phyloP scores from a whole-genome alignment of 2,113 vertebrate genomes.

The Laticauda laticaudata region DNA sequence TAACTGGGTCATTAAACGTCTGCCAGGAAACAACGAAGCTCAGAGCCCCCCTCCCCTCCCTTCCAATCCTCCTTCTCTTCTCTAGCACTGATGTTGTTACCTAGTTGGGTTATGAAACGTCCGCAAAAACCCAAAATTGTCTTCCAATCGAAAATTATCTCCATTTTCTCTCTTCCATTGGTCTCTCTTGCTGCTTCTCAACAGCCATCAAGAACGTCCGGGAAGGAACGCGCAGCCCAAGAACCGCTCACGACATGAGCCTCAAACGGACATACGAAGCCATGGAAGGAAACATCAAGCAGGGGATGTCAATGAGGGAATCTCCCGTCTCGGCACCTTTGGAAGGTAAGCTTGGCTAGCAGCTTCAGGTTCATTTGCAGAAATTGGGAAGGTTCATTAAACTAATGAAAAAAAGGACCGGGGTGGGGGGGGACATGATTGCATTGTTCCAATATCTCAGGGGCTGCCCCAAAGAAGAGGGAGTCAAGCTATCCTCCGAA shows the following conservation, averaged over 20 bases:
- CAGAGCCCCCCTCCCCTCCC: too few species aligned
- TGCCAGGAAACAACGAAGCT: too few species aligned
- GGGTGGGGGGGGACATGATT: too few species aligned
- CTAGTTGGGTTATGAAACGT: not conserved
- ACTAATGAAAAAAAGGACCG: too few species aligned
- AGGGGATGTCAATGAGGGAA: slow-evolving; percentile 83
- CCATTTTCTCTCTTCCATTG: not conserved
- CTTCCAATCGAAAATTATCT: not conserved
- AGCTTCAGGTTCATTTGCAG: not conserved
- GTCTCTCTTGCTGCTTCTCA: slow-evolving; percentile 32
- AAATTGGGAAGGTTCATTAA: too few species aligned
- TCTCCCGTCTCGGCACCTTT: slow-evolving; percentile 80
- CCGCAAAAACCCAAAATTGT: too few species aligned
- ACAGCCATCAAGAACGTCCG: slow-evolving; percentile 92
- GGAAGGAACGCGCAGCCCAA: slow-evolving; percentile 93
- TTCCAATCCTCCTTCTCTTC: too few species aligned
- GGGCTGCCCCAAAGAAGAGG: not conserved
- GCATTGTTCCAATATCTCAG: not conserved
- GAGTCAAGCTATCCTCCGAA: not conserved
- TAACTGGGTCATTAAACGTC: too few species aligned
- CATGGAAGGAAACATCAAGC: slow-evolving; percentile 87
- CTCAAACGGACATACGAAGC: slow-evolving; percentile 91
- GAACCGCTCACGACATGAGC: slow-evolving; percentile 83
- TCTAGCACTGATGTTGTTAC: not conserved
- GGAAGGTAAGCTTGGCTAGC: slow-evolving; percentile 75